Evolutionary conservation across 2,888 invertebrate genomes (phyloP), one percentile per base, ranked within the genome.

Genomic region (Polyploca ridens): DNA sequence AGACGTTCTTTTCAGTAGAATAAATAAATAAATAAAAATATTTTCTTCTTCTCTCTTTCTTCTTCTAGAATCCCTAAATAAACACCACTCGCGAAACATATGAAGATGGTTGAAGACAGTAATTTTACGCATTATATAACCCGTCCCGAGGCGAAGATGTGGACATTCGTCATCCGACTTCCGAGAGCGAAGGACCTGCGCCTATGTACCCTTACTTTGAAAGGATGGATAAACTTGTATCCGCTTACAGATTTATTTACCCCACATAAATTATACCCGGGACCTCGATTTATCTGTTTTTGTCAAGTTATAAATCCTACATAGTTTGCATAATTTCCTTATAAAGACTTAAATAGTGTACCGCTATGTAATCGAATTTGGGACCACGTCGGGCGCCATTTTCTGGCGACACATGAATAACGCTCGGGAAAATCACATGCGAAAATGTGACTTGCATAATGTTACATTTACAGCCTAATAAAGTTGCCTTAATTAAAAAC

Each of bases 61-160:
- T n/a, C n/a, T n/a, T n/a, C n/a, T n/a, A n/a, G n/a, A 61, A 62
- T 62, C 73, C 73, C 71, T 72, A 81, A 81, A 84, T 76, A 82
- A 81, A 63, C 67, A 69, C 70, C 75, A 79, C 71, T 78, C 77
- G 77, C 69, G 73, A 82, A 86, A 90, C 81, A 82, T 87, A 87
- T 84, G 86, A 81, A 83, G 83, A 86, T 88, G 89, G 86, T 88
- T 87, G 86, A 86, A 87, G 88, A 85, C 86, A 84, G 89, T 91
- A 89, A 93, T 92, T 92, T 93, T 89, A 88, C 91, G 91, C 91
- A 85, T 91, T 91, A 92, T 91, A 85, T 91, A 89, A 87, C 90
- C 90, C 85, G 90, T 91, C 90, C 82, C 81, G 78, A 68, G 83
- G 81, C 82, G 82, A 82, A 86, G 76, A 86, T 81, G 82, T 77